Evolutionary conservation across 2,113 vertebrate species (phyloP), one percentile per base, ranked within the genome.

Genomic region (Bos javanicus): DNA sequence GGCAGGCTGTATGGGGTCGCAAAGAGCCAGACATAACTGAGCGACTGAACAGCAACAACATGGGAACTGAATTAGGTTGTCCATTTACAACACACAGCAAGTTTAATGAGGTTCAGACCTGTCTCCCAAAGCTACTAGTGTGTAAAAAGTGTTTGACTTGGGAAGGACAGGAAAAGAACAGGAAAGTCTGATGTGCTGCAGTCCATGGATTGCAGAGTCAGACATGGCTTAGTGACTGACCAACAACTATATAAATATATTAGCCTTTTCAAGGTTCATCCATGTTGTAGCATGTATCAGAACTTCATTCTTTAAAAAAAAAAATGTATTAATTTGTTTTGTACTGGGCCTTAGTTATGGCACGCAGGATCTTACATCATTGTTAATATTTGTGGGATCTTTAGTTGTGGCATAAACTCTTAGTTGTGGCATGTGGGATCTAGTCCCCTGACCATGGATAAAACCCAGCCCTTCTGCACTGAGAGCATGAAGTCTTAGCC

Each of bases 11-110:
- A 23, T 3, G 19, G n/a, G n/a, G 5, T 36, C 2, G 0, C 17
- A 71, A 11, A 36, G 19, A 36, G n/a, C 36, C n/a, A 71, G 64
- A 71, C 4, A 36, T 36, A 71, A 71, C 67, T 71, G 19, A 71
- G 67, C 0, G 0, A 39, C 5, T 36, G 5, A 71, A 71, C n/a
- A 71, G 5, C n/a, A 71, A 64, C 7, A 64, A 71, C 19, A 97
- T 33, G 46, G 93, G 90, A 98, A 98, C 94, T 96, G 96, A 98
- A 97, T 98, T 98, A 98, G 76, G 43, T 96, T 97, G 94, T 97
- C 94, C 50, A 19, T 96, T 93, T 97, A 93, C 80, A 98, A 97
- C 87, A 97, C 95, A 96, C 28, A 59, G 89, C 71, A 90, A 96
- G 95, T 92, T 96, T 98, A 98, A 98, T 98, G 95, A 98, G 95